Percentiles rank a stretch among this genome's conserved stretches.
Evolutionary conservation across 2,888 invertebrate species (phyloP).

Genomic region (Scaptomyza parva): DNA sequence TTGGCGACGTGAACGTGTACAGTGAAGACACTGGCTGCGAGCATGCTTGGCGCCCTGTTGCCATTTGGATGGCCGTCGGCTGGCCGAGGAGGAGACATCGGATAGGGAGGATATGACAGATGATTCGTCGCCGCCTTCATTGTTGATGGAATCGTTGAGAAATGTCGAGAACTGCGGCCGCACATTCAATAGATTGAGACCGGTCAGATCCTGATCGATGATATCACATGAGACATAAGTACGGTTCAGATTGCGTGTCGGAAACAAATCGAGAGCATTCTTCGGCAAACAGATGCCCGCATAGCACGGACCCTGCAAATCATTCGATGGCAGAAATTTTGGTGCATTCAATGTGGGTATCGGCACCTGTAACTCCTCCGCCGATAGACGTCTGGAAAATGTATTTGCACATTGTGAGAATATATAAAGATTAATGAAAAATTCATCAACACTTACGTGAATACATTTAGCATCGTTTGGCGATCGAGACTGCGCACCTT

Average conservation of each 20-base stretch:
- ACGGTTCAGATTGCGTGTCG: constrained; percentile 79
- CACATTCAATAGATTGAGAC: constrained; percentile 78
- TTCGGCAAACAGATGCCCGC: constrained; percentile 85
- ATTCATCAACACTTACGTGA: constrained; percentile 76
- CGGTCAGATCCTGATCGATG: constrained; percentile 83
- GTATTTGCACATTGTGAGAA: no score
- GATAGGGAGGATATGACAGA: constrained; percentile 85
- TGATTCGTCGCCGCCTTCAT: constrained; percentile 83
- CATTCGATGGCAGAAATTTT: constrained; percentile 82
- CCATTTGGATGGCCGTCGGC: constrained; percentile 82
- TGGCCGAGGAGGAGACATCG: constrained; percentile 84
- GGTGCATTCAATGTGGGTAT: constrained; percentile 81
- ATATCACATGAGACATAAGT: constrained; percentile 85
- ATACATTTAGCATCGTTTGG: constrained; percentile 78
- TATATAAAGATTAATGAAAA: no score
- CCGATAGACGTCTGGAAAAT: constrained; percentile 63
- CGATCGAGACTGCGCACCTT: constrained; percentile 84
- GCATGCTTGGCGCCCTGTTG: constrained; percentile 81
- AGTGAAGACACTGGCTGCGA: constrained; percentile 82
- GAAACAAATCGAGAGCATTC: constrained; percentile 84
- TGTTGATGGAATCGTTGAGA: constrained; percentile 83
- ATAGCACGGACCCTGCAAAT: constrained; percentile 84
- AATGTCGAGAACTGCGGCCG: constrained; percentile 76
- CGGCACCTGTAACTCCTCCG: constrained; percentile 82
- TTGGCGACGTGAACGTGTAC: constrained; percentile 81